Evolutionary conservation across 2,888 invertebrate species (phyloP).

Genomic region (Tenodera sinensis): DNA sequence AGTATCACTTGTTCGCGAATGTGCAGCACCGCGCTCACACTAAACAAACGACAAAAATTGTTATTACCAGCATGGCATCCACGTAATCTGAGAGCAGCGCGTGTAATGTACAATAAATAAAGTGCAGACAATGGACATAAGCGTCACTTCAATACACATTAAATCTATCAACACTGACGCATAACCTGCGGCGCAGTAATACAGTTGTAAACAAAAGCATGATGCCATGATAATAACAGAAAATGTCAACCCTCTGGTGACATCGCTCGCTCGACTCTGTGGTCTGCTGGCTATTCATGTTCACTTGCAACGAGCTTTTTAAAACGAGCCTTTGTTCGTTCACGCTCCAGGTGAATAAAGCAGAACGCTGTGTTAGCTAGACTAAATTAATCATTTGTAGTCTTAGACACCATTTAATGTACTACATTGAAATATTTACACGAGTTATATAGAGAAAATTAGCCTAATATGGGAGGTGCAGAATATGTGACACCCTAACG

Average conservation of each 20-base stretch:
- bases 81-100: neutral
- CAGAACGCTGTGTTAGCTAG: too few relatives aligned
- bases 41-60: neutral
- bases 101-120: neutral
- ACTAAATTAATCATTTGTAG: too few relatives aligned
- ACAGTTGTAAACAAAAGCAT: neutral
- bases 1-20: too few relatives aligned
- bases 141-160: neutral
- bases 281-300: neutral
- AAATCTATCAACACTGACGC: neutral
- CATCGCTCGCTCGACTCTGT: too few relatives aligned
- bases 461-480: too few relatives aligned
- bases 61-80: neutral
- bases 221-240: neutral
- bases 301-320: neutral
- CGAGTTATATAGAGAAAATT: too few relatives aligned
- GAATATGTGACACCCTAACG: too few relatives aligned
- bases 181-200: neutral
- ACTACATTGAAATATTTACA: too few relatives aligned
- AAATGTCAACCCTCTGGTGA: neutral
- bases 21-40: neutral
- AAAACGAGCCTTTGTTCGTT: too few relatives aligned
- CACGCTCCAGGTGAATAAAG: too few relatives aligned
- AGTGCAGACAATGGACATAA: neutral
- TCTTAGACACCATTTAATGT: too few relatives aligned